Base-by-base conservation (phyloP, 2,797 vertebrate species). In the Leptatherina wallacei region DNA sequence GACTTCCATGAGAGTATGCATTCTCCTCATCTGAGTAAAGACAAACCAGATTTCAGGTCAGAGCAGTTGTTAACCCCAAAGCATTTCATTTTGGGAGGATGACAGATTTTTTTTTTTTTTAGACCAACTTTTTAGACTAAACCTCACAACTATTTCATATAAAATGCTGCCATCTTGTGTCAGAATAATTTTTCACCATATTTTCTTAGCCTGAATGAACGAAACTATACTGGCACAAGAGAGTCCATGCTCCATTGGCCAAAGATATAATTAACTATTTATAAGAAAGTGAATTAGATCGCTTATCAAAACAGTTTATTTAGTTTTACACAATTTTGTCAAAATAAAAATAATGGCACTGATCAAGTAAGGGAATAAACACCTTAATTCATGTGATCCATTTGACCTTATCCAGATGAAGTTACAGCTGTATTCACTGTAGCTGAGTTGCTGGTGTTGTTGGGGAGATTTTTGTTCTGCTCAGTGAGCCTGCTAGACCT, bases 161-260 rank as follows among this genome's bases (percentile, higher is more conserved):
- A 1, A 82, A 80, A 92, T 83, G 80, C 85, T 89, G 87, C 91
- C 88, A 85, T 81, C 93, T 90, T 74, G 88, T 89, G 82, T 83
- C 78, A 20, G 33, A 62, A 60, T 1, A 22, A 33, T 70, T 1
- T 61, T 2, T 24, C 8, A 9, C 18, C 33, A 6, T 29, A 6
- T 54, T 10, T 24, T 44, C 18, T 44, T 5, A 29, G 29, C 27
- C 7, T 55, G 52, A 29, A 16, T 29, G 14, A 55, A 29, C 2
- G 16, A 55, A 55, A 3, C 16, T 30, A 52, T 13, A 0, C 3
- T 30, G 27, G 27, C 52, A 18, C 6, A 2, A 6, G 22, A 30
- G 49, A 27, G 49, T 24, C 3, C 4, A 12, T 27, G 52, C 27
- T 8, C 27, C 27, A 30, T 5, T 7, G 27, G 14, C 13, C 14